Percentiles rank a stretch among this genome's conserved stretches.
Conservation (phyloP, 2,797 vertebrate species). For the Macroramphosus scolopax region DNA sequence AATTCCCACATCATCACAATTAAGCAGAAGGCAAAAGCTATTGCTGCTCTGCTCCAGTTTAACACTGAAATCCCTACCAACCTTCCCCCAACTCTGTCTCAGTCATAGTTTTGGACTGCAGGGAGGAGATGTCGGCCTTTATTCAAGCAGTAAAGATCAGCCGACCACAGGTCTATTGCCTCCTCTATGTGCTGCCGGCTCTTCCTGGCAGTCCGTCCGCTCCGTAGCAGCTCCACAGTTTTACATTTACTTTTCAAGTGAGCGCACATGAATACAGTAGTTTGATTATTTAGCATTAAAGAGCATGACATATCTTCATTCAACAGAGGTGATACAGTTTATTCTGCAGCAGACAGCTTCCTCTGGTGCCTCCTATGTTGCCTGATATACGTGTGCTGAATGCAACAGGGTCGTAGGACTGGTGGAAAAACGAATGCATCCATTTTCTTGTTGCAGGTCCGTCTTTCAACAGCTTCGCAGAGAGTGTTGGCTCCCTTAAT, state of each 20-base stretch:
- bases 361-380: slow-evolving; percentile 14
- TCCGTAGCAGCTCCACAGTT: slow-evolving; percentile 66
- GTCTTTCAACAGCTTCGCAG: slow-evolving; percentile 29
- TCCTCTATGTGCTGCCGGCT: slow-evolving; percentile 64
- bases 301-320: slow-evolving; percentile 63
- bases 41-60: slow-evolving; percentile 58
- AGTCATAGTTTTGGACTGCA: slow-evolving; percentile 65
- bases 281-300: slow-evolving; percentile 67
- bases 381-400: slow-evolving; percentile 29
- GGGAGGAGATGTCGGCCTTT: slow-evolving; percentile 61
- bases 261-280: slow-evolving; percentile 71
- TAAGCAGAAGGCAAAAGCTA: slow-evolving; percentile 65
- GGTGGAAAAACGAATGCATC: slow-evolving; percentile 53
- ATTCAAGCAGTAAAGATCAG: slow-evolving; percentile 74
- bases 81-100: slow-evolving; percentile 65
- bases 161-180: slow-evolving; percentile 73
- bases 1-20: slow-evolving; percentile 74
- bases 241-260: slow-evolving; percentile 70
- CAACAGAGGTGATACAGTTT: slow-evolving; percentile 59
- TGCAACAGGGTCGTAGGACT: slow-evolving; percentile 31
- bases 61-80: slow-evolving; percentile 73
- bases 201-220: slow-evolving; percentile 64
- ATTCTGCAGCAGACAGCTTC: slow-evolving; percentile 33
- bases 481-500: slow-evolving; percentile 34
- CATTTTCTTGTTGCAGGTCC: too few species aligned